A percentile compares a stretch with the other conserved stretches of the same genome.
Evolutionary conservation across 2,888 invertebrate genomes (phyloP).

Genomic region (Caenorhabditis drosophilae): DNA sequence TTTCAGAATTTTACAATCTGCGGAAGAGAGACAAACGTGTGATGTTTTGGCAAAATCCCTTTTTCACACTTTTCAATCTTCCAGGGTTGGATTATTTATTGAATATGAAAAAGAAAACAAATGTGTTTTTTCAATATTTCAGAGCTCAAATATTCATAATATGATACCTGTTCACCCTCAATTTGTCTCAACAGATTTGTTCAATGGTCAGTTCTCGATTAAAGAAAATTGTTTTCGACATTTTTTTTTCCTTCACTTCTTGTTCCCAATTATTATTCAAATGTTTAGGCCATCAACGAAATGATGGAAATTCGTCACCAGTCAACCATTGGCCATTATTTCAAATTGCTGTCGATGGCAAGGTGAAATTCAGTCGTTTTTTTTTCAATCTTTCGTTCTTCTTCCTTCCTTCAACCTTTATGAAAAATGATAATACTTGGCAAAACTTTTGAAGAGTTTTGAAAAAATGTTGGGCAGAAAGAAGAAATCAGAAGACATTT

Average conservation of each 20-base stretch:
- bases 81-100: too few relatives aligned
- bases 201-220: neutral
- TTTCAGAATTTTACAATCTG: slow-evolving; percentile 24
- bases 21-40: slow-evolving; percentile 22
- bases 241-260: neutral
- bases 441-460: too few relatives aligned
- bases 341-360: slow-evolving; percentile 36
- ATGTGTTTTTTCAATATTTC: too few relatives aligned
- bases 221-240: neutral
- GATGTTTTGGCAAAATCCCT: slow-evolving; percentile 12
- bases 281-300: neutral
- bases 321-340: slow-evolving; percentile 36
- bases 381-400: neutral
- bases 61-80: too few relatives aligned
- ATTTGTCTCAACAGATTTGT: slow-evolving; percentile 10
- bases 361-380: slow-evolving; percentile 9
- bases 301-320: neutral
- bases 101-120: too few relatives aligned
- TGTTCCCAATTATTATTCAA: neutral
- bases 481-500: too few relatives aligned
- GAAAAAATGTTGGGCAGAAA: too few relatives aligned
- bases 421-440: too few relatives aligned
- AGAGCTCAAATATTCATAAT: slow-evolving; percentile 21
- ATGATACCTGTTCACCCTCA: slow-evolving; percentile 23
- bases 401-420: too few relatives aligned